Conservation (phyloP, 2,797 vertebrate genomes). For the Limnodromus scolopaceus region DNA sequence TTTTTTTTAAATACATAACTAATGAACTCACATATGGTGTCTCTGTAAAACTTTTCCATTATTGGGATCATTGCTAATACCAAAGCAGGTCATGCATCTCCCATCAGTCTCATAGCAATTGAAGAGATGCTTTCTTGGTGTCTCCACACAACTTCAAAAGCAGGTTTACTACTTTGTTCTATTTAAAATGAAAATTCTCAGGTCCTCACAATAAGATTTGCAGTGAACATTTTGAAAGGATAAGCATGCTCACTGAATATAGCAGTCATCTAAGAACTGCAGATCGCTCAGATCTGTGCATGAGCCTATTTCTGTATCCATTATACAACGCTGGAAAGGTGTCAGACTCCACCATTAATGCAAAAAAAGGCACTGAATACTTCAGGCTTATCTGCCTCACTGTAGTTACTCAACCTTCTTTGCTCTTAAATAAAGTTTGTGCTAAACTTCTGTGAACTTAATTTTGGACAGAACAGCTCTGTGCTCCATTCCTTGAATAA, state of each 20-base stretch:
- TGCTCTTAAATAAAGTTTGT: neutral
- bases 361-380: neutral
- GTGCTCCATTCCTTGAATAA: neutral
- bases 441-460: neutral
- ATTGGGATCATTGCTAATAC: neutral
- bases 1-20: neutral
- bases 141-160: neutral
- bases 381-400: neutral
- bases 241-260: neutral
- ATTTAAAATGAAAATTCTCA: constrained; percentile 13
- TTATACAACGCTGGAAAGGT: neutral
- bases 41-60: neutral
- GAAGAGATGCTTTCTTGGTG: neutral
- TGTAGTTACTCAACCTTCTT: neutral
- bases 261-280: neutral
- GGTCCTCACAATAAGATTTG: neutral
- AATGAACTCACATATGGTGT: neutral
- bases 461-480: neutral
- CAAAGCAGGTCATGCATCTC: neutral
- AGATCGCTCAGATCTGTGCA: neutral
- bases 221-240: neutral
- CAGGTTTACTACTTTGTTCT: neutral
- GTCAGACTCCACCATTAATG: neutral
- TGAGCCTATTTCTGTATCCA: neutral
- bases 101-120: neutral